phyloP scores from a whole-genome alignment of 2,888 invertebrate species.

The Asteroscopus sphinx region DNA sequence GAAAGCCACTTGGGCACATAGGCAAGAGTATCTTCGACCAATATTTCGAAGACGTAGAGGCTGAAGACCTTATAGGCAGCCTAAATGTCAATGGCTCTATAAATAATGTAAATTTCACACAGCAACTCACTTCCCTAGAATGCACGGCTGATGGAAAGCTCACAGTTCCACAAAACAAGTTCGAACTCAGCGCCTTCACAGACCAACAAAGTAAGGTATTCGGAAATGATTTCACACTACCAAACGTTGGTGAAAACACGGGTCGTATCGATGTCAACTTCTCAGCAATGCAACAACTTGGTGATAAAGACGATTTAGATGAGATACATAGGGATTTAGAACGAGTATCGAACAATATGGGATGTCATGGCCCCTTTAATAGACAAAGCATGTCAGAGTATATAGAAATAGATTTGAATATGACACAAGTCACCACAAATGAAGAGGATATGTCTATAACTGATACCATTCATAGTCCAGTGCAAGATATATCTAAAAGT shows the following conservation, averaged over 20 bases:
- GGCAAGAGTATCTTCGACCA: slow-evolving; percentile 78
- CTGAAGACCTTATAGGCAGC: slow-evolving; percentile 66
- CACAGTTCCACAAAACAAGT: slow-evolving; percentile 66
- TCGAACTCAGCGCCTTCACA: slow-evolving; percentile 77
- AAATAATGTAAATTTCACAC: slow-evolving; percentile 69
- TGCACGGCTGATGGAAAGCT: slow-evolving; percentile 67
- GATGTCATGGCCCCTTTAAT: slow-evolving; percentile 63
- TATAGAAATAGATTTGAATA: slow-evolving; percentile 80
- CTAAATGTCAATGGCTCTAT: slow-evolving; percentile 64
- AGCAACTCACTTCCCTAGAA: slow-evolving; percentile 72
- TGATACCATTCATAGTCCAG: slow-evolving; percentile 75
- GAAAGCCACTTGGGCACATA: slow-evolving; percentile 72
- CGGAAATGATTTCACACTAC: slow-evolving; percentile 69
- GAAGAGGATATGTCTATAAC: slow-evolving; percentile 84
- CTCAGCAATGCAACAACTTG: slow-evolving; percentile 69
- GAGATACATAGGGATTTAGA: slow-evolving; percentile 76
- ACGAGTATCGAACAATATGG: slow-evolving; percentile 57
- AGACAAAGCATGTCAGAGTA: slow-evolving; percentile 73
- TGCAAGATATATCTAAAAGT: slow-evolving; percentile 70
- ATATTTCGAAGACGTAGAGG: slow-evolving; percentile 80
- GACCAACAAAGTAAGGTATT: slow-evolving; percentile 77
- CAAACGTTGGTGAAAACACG: slow-evolving; percentile 69
- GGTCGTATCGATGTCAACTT: slow-evolving; percentile 78
- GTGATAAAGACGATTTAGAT: slow-evolving; percentile 75
- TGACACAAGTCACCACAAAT: slow-evolving; percentile 66